phyloP scores from a whole-genome alignment of 2,797 vertebrate species.

The Mormyrus hasselquistii region DNA sequence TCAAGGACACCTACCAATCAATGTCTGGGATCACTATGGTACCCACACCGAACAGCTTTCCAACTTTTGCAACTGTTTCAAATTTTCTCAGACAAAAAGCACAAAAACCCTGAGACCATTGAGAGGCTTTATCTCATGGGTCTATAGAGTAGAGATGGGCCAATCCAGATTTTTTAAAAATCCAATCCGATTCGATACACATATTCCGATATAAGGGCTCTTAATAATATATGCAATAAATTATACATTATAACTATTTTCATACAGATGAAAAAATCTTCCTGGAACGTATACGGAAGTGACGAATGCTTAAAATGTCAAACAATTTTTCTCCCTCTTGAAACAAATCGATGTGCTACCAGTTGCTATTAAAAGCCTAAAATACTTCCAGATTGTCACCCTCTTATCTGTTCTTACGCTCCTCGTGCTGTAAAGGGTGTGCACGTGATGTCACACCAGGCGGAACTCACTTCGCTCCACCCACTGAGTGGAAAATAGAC shows the following conservation, averaged over 20 bases:
- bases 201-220: background rate
- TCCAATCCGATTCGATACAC: background rate
- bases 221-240: background rate
- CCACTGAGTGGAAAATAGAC: no score
- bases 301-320: no score
- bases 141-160: no score
- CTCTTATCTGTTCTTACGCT: no score
- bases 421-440: no score
- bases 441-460: no score
- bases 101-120: background rate
- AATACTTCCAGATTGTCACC: background rate
- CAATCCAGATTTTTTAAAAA: no score
- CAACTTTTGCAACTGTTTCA: background rate
- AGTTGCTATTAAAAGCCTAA: background rate
- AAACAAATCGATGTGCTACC: background rate
- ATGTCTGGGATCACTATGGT: background rate
- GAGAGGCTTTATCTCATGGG: background rate
- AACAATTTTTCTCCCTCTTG: no score
- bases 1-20: background rate
- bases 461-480: no score
- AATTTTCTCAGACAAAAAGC: background rate
- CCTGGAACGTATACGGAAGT: no score
- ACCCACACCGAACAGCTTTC: background rate
- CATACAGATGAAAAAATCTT: no score
- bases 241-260: background rate